Evolutionary conservation across 1,140 invertebrate genomes (phyloP).

Genomic region (Nebria ingens): DNA sequence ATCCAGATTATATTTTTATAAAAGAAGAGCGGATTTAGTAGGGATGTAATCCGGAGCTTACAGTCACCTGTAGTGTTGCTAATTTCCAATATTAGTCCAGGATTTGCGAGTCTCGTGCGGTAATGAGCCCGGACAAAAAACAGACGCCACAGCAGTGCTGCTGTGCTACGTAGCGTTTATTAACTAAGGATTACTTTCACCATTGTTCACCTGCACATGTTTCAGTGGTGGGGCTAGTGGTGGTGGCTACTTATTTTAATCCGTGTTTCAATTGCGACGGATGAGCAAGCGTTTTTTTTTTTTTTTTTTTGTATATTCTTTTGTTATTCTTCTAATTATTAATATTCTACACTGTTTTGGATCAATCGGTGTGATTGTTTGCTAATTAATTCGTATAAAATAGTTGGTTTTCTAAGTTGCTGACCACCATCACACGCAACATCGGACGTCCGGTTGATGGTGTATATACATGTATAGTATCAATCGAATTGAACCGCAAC

Average conservation of each 20-base stretch:
- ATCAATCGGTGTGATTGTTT: no score
- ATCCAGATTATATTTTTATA: neutral
- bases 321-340: no score
- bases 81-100: constrained; percentile 2
- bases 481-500: neutral
- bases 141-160: neutral
- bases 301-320: no score
- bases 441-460: no score
- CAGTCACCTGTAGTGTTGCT: constrained; percentile 11
- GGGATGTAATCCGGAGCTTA: constrained; percentile 1
- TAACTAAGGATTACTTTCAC: neutral
- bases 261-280: constrained; percentile 3
- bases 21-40: neutral
- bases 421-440: no score
- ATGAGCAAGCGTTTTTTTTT: constrained; percentile 6
- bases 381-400: neutral
- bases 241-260: constrained; percentile 1
- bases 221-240: neutral
- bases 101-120: neutral
- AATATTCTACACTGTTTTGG: no score
- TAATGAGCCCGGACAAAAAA: constrained; percentile 6
- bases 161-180: neutral
- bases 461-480: no score
- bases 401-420: constrained; percentile 7
- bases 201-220: constrained; percentile 2